Conservation (phyloP, 2,888 invertebrate genomes). For the Andrena camellia region DNA sequence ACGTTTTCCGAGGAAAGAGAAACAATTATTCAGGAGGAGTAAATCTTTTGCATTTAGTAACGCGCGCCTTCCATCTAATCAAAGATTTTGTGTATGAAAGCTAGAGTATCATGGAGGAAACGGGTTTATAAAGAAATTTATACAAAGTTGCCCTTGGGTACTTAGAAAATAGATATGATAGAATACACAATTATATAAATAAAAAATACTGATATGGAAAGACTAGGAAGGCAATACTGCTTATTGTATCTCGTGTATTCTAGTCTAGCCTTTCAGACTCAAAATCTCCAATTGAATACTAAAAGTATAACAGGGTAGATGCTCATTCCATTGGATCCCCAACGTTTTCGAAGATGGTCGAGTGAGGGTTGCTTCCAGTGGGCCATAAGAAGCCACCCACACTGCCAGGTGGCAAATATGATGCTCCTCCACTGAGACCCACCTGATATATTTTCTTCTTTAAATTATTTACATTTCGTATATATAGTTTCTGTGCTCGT, state of each 20-base stretch:
- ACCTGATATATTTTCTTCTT: conserved; percentile 75
- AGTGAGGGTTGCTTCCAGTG: conserved; percentile 81
- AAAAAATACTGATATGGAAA: conserved; percentile 68
- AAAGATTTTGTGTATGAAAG: conserved; percentile 74
- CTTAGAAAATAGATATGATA: conserved; percentile 57
- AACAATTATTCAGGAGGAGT: conserved; percentile 26
- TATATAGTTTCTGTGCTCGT: conserved; percentile 26
- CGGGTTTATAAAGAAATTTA: conserved; percentile 59
- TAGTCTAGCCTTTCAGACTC: conserved; percentile 69
- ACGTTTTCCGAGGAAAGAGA: conserved; percentile 24
- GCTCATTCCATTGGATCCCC: conserved; percentile 83
- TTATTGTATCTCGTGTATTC: conserved; percentile 58
- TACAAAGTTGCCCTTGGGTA: conserved; percentile 42
- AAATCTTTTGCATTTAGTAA: conserved; percentile 70
- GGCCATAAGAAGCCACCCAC: conserved; percentile 83
- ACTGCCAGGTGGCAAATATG: conserved; percentile 82
- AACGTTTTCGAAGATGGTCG: conserved; percentile 83
- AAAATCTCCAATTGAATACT: conserved; percentile 69
- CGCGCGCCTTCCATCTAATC: conserved; percentile 66
- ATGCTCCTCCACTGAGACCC: conserved; percentile 82
- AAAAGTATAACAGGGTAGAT: conserved; percentile 63
- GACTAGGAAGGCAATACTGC: conserved; percentile 71
- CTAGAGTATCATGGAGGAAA: conserved; percentile 58
- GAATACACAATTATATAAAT: conserved; percentile 66
- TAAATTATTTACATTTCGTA: conserved; percentile 64